These are phyloP conservation scores for Diabrotica virgifera DNA, from an alignment of 1,140 invertebrate species.

Conservation along the genomic window DNA sequence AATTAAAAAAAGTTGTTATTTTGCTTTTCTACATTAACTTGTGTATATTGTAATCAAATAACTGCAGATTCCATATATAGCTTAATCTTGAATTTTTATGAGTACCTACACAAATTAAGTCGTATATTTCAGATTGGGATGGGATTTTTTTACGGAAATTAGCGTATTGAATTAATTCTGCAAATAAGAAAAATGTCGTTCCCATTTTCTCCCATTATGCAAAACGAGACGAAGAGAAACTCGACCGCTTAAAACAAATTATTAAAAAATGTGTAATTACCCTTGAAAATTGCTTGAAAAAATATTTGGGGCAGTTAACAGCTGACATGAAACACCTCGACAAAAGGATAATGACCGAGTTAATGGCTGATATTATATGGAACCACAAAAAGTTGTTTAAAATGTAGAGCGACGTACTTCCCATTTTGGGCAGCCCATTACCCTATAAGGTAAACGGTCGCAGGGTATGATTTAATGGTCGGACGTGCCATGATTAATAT, in stretches of 20 bases:
- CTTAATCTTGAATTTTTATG: too few relatives aligned
- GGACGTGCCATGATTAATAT: background rate
- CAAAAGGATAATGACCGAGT: slow-evolving; percentile 1
- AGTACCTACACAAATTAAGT: too few relatives aligned
- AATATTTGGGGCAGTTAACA: background rate
- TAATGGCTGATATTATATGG: background rate
- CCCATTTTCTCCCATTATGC: background rate
- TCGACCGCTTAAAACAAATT: background rate
- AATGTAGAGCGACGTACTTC: background rate
- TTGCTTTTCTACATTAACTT: too few relatives aligned
- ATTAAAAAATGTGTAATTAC: background rate
- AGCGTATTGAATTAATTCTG: too few relatives aligned
- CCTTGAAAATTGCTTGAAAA: background rate
- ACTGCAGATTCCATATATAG: too few relatives aligned
- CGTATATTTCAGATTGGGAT: too few relatives aligned
- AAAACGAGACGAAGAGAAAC: background rate
- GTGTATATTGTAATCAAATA: too few relatives aligned
- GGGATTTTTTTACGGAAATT: too few relatives aligned
- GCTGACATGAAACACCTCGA: background rate
- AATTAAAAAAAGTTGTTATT: too few relatives aligned
- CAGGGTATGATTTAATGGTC: background rate
- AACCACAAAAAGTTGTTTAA: slow-evolving; percentile 2
- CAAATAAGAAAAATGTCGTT: background rate
- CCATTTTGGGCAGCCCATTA: background rate
- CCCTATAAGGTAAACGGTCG: background rate